Percentiles rank a stretch among this genome's conserved stretches.
Conservation (phyloP, 2,888 invertebrate genomes). For the Allophyes oxyacanthae region DNA sequence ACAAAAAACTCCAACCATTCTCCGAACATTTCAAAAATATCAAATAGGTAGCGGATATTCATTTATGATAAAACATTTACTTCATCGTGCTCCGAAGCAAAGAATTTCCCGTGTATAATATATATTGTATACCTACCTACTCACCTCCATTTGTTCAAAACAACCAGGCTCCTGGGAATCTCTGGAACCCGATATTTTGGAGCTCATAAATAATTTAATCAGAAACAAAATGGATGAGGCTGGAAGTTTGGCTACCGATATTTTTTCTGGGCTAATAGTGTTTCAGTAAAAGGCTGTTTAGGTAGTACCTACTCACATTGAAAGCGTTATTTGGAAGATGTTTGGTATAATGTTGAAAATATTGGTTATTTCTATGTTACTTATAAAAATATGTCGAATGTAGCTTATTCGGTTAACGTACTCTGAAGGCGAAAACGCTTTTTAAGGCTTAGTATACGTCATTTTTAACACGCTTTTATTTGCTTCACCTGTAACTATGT, state of each 20-base stretch:
- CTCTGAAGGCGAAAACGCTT: too few species aligned
- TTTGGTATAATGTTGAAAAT: background rate
- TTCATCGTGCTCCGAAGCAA: slow-evolving; percentile 30
- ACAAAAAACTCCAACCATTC: slow-evolving; percentile 7
- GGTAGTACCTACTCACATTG: background rate
- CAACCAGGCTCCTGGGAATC: slow-evolving; percentile 41
- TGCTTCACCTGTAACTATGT: too few species aligned
- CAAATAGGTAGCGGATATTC: slow-evolving; percentile 41
- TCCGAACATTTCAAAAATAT: slow-evolving; percentile 31
- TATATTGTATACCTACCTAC: too few species aligned
- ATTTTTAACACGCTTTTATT: too few species aligned
- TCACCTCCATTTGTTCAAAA: slow-evolving; percentile 46
- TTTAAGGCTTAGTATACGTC: too few species aligned
- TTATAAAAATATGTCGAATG: too few species aligned
- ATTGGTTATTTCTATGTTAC: too few species aligned
- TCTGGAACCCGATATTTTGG: slow-evolving; percentile 54
- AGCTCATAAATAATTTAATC: slow-evolving; percentile 60
- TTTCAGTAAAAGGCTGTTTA: slow-evolving; percentile 4
- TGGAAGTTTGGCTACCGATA: slow-evolving; percentile 3
- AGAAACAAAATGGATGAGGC: slow-evolving; percentile 50
- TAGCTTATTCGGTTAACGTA: too few species aligned
- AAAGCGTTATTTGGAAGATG: slow-evolving; percentile 5
- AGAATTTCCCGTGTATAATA: slow-evolving; percentile 33
- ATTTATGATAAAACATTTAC: slow-evolving; percentile 51
- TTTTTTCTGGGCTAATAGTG: slow-evolving; percentile 32